Base-by-base conservation (phyloP, 2,888 invertebrate genomes). In the Ennomos fuscantarius region DNA sequence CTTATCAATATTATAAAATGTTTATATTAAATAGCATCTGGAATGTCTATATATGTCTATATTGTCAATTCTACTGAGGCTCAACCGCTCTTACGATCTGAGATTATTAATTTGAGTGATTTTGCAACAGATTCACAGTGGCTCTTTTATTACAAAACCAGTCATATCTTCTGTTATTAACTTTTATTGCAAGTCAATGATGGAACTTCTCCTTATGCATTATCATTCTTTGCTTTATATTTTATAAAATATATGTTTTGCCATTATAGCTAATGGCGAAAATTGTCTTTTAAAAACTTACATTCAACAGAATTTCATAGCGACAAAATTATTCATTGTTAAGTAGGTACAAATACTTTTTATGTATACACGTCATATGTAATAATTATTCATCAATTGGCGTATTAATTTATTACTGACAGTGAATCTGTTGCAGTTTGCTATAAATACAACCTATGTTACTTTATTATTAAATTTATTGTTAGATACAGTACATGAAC, bases 51-150 rank as follows among this genome's bases (percentile, higher is more conserved):
- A 89, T 89, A 86, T 84, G 77, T 81, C 82, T 89, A 89, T 89
- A 89, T 89, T 90, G 89, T 90, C 89, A 87, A 84, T 85, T 79
- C 87, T 89, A 89, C 79, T 73, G 84, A 86, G 82, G 85, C 83
- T 79, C 64, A 70, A 73, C 78, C 78, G 72, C 71, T 72, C 63
- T 63, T 63, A 72, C 69, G 70, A 75, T 72, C 73, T 70, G 74
- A 75, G 75, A 77, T 78, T 78, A 76, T 73, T 70, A 73, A 75
- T 65, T 76, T 72, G 68, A 69, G 70, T 74, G 60, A 62, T 55
- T 24, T 69, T 65, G 59, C 80, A 81, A 81, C 82, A 83, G 78
- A 86, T 79, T 79, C 78, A 79, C 56, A 62, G 65, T 61, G 65
- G 66, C 47, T 54, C 31, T 36, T 32, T 9, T 31, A 39, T 39